Evolutionary conservation across 1,140 invertebrate species (phyloP).

Genomic region (Drosophila sucinea): DNA sequence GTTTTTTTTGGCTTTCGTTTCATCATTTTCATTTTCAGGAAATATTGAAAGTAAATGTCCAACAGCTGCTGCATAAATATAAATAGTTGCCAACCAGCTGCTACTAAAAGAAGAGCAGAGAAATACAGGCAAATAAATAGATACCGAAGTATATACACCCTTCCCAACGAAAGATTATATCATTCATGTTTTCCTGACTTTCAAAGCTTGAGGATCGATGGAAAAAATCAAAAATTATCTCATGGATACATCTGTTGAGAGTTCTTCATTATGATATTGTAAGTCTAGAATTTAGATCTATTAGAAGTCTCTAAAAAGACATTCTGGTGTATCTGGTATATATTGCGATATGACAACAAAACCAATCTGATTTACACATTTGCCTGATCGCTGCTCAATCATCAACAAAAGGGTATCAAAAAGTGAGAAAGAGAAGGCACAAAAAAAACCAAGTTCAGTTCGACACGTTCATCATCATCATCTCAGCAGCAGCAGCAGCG

Average conservation of each 20-base stretch:
- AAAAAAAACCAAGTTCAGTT: constrained; percentile 65
- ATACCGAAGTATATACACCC: background rate
- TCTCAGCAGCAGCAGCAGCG: background rate
- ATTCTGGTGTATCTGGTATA: too few species aligned
- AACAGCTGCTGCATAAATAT: constrained; percentile 59
- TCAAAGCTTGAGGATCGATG: too few species aligned
- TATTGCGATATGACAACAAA: too few species aligned
- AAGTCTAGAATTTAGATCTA: too few species aligned
- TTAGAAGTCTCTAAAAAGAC: too few species aligned
- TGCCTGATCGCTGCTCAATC: background rate
- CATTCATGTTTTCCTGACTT: too few species aligned
- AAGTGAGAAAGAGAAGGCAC: constrained; percentile 4
- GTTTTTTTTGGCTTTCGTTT: background rate
- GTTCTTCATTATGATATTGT: too few species aligned
- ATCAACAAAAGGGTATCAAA: background rate
- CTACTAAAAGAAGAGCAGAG: constrained; percentile 17
- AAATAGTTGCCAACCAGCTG: constrained; percentile 52
- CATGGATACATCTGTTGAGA: too few species aligned
- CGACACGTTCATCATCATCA: constrained; percentile 63
- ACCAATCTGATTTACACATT: background rate
- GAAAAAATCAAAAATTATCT: too few species aligned
- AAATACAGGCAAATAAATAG: background rate
- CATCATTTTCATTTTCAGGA: constrained; percentile 19
- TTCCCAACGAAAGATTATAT: background rate
- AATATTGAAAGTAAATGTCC: constrained; percentile 75